Base-by-base conservation (phyloP, 2,113 vertebrate genomes). In the Mellivora capensis region DNA sequence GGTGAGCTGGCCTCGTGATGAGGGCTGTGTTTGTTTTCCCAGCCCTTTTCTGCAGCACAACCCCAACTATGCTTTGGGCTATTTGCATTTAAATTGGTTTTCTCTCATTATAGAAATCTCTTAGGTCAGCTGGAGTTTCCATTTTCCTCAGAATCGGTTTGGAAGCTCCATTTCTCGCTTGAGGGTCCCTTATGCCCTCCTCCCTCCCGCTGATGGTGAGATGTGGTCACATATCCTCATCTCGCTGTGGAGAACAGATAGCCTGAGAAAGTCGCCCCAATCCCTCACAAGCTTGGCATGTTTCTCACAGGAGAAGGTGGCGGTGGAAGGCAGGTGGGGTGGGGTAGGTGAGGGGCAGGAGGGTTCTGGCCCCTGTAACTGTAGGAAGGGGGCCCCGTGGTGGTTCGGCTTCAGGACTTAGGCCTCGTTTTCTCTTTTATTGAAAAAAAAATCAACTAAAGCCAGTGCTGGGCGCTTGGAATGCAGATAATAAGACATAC, bases 61-160 rank as follows among this genome's bases (percentile, higher is more conserved):
- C 79, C 81, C 77, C 37, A 74, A n/a, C 25, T 27, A 57, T 6
- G 34, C 61, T 31, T 54, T 20, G 59, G 96, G 96, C 81, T 54
- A 99, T 99, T 98, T 99, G 98, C 98, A 99, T 99, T 98, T 98
- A 99, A 98, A 99, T 98, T 95, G 23, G 88, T 98, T 98, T 99
- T 97, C 98, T 98, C 97, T 96, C 98, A 98, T 98, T 99, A 98
- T 72, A 97, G 98, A 98, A 98, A 98, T 98, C 98, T 98, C 96
- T 95, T 23, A 87, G 90, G 94, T 97, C 96, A 98, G 94, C 79
- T 97, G 89, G 98, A 98, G 86, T 98, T 98, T 97, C 94, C 96
- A 92, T 97, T 97, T 98, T 97, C 74, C 97, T 90, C 86, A 0
- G 6, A 80, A 95, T 47, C 74, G 3, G 54, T 42, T 54, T 77